A percentile compares a stretch with the other conserved stretches of the same genome.
Conservation (phyloP, 53 echinoderm and acorn worm species). For the Crossaster papposus region DNA sequence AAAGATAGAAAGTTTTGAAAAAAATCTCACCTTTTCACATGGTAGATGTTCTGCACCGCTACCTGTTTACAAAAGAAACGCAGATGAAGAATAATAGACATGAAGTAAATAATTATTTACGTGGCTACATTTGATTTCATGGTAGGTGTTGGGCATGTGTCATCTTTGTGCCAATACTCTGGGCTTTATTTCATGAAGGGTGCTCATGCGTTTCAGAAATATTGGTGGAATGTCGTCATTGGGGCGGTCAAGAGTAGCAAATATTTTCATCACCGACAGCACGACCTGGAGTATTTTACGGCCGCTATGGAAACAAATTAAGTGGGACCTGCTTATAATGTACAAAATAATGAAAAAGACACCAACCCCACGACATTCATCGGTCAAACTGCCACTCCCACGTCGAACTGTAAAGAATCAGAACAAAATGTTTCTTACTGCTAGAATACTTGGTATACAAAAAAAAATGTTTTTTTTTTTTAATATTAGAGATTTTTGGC, state of each 20-base stretch:
- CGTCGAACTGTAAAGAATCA: no score
- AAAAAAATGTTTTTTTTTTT: no score
- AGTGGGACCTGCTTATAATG: not conserved
- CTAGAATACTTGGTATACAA: no score
- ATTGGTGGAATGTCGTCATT: conserved; percentile 85
- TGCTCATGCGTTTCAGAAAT: conserved; percentile 69
- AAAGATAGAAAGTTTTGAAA: no score
- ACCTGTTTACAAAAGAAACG: no score
- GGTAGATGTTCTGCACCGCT: no score
- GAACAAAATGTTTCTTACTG: not conserved
- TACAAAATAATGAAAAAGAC: not conserved
- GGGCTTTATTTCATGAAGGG: not conserved
- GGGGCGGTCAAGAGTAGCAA: conserved; percentile 86
- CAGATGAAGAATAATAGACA: no score
- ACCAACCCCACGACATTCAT: not conserved
- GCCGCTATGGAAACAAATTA: no score
- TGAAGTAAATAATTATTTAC: no score
- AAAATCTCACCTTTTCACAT: no score
- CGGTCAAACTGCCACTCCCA: not conserved
- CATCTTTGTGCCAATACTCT: not conserved
- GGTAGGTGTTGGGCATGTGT: not conserved
- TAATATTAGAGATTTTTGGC: no score
- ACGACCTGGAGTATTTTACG: not conserved
- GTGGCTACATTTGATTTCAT: no score
- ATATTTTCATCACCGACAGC: conserved; percentile 66